Evolutionary conservation across 2,888 invertebrate species (phyloP).

Genomic region (Lasioglossum vierecki): DNA sequence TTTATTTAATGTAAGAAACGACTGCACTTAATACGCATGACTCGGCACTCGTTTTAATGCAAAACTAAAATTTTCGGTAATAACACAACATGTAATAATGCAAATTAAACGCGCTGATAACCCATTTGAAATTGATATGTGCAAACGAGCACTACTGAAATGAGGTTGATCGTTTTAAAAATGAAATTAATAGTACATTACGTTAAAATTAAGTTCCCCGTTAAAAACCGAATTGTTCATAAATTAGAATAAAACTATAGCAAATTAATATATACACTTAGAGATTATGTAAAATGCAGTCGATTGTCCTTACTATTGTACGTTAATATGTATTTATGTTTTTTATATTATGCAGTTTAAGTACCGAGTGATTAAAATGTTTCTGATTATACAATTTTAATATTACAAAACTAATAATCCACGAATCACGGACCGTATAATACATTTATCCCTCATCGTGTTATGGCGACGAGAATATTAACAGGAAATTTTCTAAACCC

Average conservation of each 20-base stretch:
- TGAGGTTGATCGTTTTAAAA: not conserved
- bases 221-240: not conserved
- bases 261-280: not conserved
- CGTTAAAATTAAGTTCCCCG: not conserved
- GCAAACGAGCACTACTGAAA: not conserved
- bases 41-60: not conserved
- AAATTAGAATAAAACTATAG: not conserved
- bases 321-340: not conserved
- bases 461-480: constrained; percentile 40
- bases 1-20: not conserved
- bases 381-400: not conserved
- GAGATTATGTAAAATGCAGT: too few species aligned
- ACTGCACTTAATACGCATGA: not conserved
- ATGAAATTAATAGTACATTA: not conserved
- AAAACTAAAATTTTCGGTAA: not conserved
- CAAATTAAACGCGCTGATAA: not conserved
- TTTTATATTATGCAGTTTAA: not conserved
- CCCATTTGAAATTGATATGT: not conserved
- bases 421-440: constrained; percentile 43
- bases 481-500: constrained; percentile 55
- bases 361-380: not conserved
- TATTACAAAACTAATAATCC: constrained; percentile 37
- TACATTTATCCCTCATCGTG: not conserved
- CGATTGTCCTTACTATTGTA: too few species aligned
- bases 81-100: not conserved